These are phyloP conservation scores for Grus americana DNA, from an alignment of 2,113 vertebrate species.

Conservation along the genomic window DNA sequence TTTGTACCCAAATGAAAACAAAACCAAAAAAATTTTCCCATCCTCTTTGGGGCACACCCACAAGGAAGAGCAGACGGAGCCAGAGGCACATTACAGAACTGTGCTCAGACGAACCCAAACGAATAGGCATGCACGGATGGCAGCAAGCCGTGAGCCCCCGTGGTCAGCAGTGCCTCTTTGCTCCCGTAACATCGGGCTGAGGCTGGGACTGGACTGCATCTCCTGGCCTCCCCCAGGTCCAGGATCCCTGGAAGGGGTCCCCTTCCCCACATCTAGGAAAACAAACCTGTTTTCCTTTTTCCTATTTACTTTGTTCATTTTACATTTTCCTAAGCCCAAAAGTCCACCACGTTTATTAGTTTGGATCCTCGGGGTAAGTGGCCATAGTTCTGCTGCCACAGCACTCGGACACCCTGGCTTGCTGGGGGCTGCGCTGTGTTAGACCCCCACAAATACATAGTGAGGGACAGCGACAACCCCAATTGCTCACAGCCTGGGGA, in stretches of 20 bases:
- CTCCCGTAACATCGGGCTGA: not conserved
- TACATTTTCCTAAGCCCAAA: not conserved
- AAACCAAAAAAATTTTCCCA: not conserved
- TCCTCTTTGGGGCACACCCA: not conserved
- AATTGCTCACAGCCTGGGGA: not conserved
- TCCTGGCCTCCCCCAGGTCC: fast-evolving
- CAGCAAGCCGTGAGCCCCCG: not conserved
- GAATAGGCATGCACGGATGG: too few species aligned
- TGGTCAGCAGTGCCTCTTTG: not conserved
- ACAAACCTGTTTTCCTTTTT: not conserved
- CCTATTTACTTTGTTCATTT: not conserved
- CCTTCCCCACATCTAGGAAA: not conserved
- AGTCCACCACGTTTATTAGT: not conserved
- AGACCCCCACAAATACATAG: not conserved
- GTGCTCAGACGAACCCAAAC: not conserved
- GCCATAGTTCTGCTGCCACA: fast-evolving
- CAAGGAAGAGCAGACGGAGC: not conserved
- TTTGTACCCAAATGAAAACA: not conserved
- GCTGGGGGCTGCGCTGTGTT: fast-evolving
- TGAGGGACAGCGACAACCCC: not conserved
- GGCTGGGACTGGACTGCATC: fast-evolving
- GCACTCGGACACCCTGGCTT: not conserved
- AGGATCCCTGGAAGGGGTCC: not conserved
- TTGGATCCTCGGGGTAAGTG: not conserved
- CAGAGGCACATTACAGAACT: not conserved